Base-by-base conservation (phyloP, 2,888 invertebrate genomes). In the Nomada ferruginata region DNA sequence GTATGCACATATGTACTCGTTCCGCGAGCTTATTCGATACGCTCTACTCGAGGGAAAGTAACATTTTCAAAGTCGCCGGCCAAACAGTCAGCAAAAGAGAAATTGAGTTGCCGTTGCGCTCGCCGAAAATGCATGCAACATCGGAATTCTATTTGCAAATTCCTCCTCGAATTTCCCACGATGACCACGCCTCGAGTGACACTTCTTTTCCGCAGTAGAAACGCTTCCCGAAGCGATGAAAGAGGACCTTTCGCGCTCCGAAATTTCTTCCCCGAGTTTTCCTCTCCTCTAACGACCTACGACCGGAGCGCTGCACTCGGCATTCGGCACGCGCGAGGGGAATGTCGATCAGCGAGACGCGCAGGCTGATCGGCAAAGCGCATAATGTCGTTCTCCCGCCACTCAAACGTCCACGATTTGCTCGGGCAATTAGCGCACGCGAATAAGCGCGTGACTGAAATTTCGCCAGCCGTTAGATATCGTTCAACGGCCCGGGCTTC, bases 321-420 rank as follows among this genome's bases (percentile, higher is more conserved):
- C 65, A 63, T 71, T 66, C 26, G 52, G 44, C 60, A 74, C 70
- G 76, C 79, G 65, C 76, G 76, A 74, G 79, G 71, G 73, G 84
- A 85, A 85, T 77, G 84, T 77, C 83, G 47, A 57, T 82, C 76
- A 79, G 75, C 59, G 71, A 29, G 55, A 42, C 71, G 71, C 65
- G n/a, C 65, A 50, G 68, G 69, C 66, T 68, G 65, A 3, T 2
- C 29, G 29, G 65, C 44, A 23, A 63, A 63, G 71, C 65, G 82
- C 42, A 59, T 36, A 61, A 61, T 50, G 20, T 59, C 69, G 26
- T 59, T 59, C 44, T 50, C 29, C 59, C 15, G 65, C 52, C 65
- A 53, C 52, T 65, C 55, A 29, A 29, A 42, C 44, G 42, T 50
- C 29, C 29, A 10, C 36, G 15, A 50, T 50, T 42, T 50, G 78